Percentiles rank a stretch among this genome's conserved stretches.
phyloP scores from a whole-genome alignment of 2,797 vertebrate genomes.

The Sebastes nivosus region DNA sequence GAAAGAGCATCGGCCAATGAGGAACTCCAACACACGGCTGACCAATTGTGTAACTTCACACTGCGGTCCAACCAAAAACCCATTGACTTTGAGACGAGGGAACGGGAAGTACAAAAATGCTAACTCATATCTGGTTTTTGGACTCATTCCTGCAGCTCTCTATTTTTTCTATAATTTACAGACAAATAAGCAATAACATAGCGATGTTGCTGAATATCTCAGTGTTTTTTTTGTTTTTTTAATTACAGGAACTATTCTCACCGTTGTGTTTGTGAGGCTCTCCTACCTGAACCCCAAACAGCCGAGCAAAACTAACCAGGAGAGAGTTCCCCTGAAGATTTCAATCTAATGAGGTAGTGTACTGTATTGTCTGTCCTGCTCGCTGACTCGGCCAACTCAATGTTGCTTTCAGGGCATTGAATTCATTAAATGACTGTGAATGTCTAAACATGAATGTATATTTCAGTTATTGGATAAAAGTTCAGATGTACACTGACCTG shows the following conservation, averaged over 20 bases:
- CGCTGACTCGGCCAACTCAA: neutral
- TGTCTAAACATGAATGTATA: conserved; percentile 26
- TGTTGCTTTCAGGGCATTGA: conserved; percentile 2
- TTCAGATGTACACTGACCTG: conserved; percentile 12
- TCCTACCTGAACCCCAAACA: conserved; percentile 82
- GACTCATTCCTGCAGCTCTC: neutral
- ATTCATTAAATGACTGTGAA: conserved; percentile 36
- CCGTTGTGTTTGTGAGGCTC: conserved; percentile 81
- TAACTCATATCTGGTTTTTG: no score
- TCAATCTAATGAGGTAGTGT: conserved; percentile 58
- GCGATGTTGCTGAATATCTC: neutral
- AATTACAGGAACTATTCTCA: conserved; percentile 79
- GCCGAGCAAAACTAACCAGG: conserved; percentile 76
- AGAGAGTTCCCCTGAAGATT: conserved; percentile 79
- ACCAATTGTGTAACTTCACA: no score
- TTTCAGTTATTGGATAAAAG: conserved; percentile 23
- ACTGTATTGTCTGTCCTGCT: neutral
- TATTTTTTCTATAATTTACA: neutral
- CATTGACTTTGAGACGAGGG: no score
- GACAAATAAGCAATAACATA: neutral
- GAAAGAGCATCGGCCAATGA: no score
- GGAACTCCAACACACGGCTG: no score
- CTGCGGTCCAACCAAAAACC: no score
- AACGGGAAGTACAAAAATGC: no score
- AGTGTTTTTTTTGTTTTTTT: neutral